Evolutionary conservation across 2,888 invertebrate species (phyloP), one percentile per base, ranked within the genome.

Genomic region (Acronicta alni): DNA sequence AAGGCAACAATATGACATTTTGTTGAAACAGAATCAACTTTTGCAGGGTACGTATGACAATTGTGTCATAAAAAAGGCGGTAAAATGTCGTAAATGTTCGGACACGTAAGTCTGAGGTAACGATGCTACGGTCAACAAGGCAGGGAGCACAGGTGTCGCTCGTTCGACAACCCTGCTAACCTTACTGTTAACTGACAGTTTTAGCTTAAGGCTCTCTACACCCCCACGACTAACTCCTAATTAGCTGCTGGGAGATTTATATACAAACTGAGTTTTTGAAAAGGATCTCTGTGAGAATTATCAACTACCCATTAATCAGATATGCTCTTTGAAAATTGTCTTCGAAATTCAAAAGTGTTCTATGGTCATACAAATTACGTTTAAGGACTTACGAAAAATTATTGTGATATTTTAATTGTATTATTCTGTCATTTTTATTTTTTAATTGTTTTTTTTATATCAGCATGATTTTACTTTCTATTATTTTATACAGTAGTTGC

Each of bases 41-140:
- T 35, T 35, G 35, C 5, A n/a, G n/a, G 0, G 2, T 35, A n/a
- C n/a, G 35, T n/a, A 7, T 23, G 16, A 23, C 14, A n/a, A 48
- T 16, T 16, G 39, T 37, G 20, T 20, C 15, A 23, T 35, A 45
- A 35, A 5, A 49, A 30, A 32, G 14, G 17, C 26, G 10, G n/a
- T n/a, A 32, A 42, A 42, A 32, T 15, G 10, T 20, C 16, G 16
- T 32, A n/a, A 15, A 15, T 20, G n/a, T 51, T 42, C 0, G 9
- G 16, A 65, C 26, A 65, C 30, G 16, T 72, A 58, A 67, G 51
- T 38, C 54, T 9, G 5, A n/a, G 51, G 47, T 67, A 67, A 68
- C 73, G 51, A 68, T 46, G 49, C 38, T 18, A 41, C 41, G 26
- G 37, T 67, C 67, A 67, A 59, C 67, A 67, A 14, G 7, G 15